Conservation (phyloP, 2,797 vertebrate genomes). For the Orestias chungarensis region DNA sequence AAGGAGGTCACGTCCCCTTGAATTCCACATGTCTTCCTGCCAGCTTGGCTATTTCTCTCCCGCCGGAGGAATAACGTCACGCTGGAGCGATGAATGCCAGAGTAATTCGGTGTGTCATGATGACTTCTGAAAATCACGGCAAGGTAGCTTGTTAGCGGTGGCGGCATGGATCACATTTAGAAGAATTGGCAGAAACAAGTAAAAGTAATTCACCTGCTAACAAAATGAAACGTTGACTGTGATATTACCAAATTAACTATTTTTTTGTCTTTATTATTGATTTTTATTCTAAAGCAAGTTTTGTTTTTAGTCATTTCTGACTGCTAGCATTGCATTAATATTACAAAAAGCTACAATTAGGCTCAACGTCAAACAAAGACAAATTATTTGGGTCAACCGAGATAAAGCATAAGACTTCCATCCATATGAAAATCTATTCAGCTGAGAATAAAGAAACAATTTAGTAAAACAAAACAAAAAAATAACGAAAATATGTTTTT, state of each 20-base stretch:
- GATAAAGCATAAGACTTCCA: neutral
- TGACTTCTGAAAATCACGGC: constrained; percentile 29
- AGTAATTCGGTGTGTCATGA: constrained; percentile 38
- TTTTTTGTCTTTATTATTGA: neutral
- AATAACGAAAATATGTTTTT: too few relatives aligned
- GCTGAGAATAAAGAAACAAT: neutral
- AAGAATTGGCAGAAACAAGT: constrained; percentile 50
- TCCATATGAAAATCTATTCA: neutral
- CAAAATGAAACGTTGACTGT: constrained; percentile 45
- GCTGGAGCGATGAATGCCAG: neutral
- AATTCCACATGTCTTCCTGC: constrained; percentile 5
- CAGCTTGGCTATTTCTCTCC: constrained; percentile 7
- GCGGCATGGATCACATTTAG: constrained; percentile 30
- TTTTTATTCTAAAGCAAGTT: constrained; percentile 31
- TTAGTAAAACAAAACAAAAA: neutral
- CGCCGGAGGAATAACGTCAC: constrained; percentile 3
- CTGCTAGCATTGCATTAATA: constrained; percentile 2
- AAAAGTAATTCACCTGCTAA: constrained; percentile 45
- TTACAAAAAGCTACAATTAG: constrained; percentile 1
- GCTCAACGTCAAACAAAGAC: neutral
- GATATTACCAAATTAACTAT: constrained; percentile 8
- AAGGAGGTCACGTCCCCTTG: constrained; percentile 7
- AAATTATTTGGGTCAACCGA: neutral
- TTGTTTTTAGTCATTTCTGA: constrained; percentile 21
- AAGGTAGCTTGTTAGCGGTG: constrained; percentile 22